Conservation (phyloP, 2,888 invertebrate species). For the Cerceris rybyensis region DNA sequence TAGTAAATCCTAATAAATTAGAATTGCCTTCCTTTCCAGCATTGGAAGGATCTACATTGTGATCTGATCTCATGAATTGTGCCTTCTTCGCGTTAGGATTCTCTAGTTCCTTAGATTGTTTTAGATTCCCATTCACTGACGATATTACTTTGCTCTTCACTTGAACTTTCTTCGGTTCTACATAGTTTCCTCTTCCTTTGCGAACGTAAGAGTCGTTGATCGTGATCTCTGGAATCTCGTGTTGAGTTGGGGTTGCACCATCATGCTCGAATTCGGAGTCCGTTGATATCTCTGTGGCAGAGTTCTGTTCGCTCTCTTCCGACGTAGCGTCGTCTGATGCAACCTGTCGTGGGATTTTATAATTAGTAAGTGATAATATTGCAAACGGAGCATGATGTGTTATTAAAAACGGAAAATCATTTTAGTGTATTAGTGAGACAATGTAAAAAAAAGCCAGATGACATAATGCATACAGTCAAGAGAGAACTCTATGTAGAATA, state of each 20-base stretch:
- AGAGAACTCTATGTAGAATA: slow-evolving; percentile 8
- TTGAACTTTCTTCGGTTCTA: slow-evolving; percentile 85
- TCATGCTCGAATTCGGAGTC: slow-evolving; percentile 96
- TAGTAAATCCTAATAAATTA: slow-evolving; percentile 26
- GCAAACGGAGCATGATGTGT: slow-evolving; percentile 35
- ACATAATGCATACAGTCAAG: slow-evolving; percentile 32
- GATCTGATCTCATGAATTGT: slow-evolving; percentile 18
- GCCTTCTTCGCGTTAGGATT: slow-evolving; percentile 21
- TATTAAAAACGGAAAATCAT: slow-evolving; percentile 21
- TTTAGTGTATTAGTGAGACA: slow-evolving; percentile 56
- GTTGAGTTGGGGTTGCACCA: slow-evolving; percentile 87
- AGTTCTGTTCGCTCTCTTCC: slow-evolving; percentile 90
- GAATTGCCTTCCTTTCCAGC: slow-evolving; percentile 37
- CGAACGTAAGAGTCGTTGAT: slow-evolving; percentile 86
- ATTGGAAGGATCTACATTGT: slow-evolving; percentile 5
- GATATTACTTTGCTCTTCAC: slow-evolving; percentile 83
- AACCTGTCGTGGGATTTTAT: slow-evolving; percentile 82
- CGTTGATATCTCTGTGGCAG: slow-evolving; percentile 95
- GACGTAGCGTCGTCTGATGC: slow-evolving; percentile 86
- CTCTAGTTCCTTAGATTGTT: slow-evolving; percentile 59
- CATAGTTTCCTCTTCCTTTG: slow-evolving; percentile 82
- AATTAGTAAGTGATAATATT: slow-evolving; percentile 10
- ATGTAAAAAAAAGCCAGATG: slow-evolving; percentile 26
- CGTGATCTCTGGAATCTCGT: slow-evolving; percentile 89
- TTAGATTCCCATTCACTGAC: slow-evolving; percentile 80